Percentiles rank a stretch among this genome's conserved stretches.
phyloP scores from a whole-genome alignment of 2,113 vertebrate species.

The Toxotes chatareus region DNA sequence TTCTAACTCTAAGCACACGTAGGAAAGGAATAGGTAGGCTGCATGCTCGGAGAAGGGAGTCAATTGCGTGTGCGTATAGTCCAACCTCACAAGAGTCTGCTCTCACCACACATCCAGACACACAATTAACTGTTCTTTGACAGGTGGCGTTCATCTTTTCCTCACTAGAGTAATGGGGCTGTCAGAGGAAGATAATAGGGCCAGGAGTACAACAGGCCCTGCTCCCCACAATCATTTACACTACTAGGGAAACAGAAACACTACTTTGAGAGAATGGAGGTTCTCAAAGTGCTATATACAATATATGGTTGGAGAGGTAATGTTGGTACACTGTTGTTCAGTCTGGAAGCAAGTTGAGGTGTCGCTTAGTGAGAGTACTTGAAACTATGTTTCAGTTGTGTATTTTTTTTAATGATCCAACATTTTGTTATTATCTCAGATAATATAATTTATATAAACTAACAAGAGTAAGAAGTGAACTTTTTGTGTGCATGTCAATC shows the following conservation, averaged over 20 bases:
- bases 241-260: constrained; percentile 56
- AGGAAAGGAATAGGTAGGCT: constrained; percentile 6
- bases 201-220: constrained; percentile 63
- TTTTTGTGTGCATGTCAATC: not conserved
- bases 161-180: constrained; percentile 94
- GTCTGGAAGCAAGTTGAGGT: constrained; percentile 16
- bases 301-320: constrained; percentile 31
- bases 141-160: constrained; percentile 98
- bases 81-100: constrained; percentile 51
- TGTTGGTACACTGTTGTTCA: constrained; percentile 23
- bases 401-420: constrained; percentile 1
- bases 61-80: constrained; percentile 44
- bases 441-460: not conserved
- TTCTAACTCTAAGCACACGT: not conserved
- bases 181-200: constrained; percentile 88
- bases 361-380: not conserved
- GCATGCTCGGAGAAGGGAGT: constrained; percentile 77
- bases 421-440: not conserved
- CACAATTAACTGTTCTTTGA: constrained; percentile 95
- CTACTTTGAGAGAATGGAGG: constrained; percentile 24
- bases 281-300: constrained; percentile 19
- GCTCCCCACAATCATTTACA: constrained; percentile 66
- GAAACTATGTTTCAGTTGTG: too few species aligned
- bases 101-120: constrained; percentile 84
- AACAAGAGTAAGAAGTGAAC: not conserved